Conservation (phyloP, 2,797 vertebrate genomes). For the Huso huso region DNA sequence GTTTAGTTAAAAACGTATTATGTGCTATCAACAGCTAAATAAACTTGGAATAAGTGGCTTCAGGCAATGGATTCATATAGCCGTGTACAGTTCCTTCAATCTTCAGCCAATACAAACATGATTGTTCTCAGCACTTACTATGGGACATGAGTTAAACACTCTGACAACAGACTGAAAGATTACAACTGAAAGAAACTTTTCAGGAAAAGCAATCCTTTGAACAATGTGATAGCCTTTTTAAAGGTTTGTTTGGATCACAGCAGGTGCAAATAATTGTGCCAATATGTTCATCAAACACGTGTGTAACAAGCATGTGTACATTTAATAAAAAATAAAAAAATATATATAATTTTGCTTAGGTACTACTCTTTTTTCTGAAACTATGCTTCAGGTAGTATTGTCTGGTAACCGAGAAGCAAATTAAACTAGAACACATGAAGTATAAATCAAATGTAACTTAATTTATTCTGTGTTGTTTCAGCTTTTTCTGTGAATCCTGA, state of each 20-base stretch:
- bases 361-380: too few species aligned
- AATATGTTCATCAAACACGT: background rate
- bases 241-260: constrained; percentile 2
- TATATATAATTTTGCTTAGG: too few species aligned
- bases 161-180: background rate
- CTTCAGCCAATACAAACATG: constrained; percentile 15
- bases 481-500: too few species aligned
- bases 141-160: background rate
- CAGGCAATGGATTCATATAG: constrained; percentile 1
- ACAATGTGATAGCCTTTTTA: background rate
- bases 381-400: too few species aligned
- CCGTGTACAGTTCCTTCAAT: background rate
- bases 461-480: too few species aligned
- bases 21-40: constrained; percentile 8
- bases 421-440: too few species aligned
- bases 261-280: constrained; percentile 14
- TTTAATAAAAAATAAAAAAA: too few species aligned
- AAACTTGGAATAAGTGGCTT: constrained; percentile 1
- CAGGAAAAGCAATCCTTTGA: background rate
- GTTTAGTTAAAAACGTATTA: constrained; percentile 11
- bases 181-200: background rate
- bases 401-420: too few species aligned
- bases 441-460: too few species aligned
- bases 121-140: constrained; percentile 5
- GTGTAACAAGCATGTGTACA: too few species aligned